These are phyloP conservation scores for Psophia crepitans DNA, from an alignment of 2,113 vertebrate species.

Conservation along the genomic window DNA sequence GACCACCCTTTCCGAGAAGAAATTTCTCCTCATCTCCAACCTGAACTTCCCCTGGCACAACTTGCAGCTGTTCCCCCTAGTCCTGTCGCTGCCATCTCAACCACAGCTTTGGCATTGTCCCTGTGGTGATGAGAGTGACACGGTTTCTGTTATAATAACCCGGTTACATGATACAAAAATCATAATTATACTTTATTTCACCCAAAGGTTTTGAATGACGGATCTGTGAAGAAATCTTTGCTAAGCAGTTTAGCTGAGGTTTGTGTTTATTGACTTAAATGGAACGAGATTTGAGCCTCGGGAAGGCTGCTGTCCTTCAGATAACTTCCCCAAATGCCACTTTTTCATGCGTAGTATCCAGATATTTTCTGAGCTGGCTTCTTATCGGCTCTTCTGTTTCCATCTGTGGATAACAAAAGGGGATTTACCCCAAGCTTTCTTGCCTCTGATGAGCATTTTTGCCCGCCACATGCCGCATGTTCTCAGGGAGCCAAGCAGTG, in stretches of 20 bases:
- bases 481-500: not conserved
- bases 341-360: not conserved
- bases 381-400: not conserved
- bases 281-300: not conserved
- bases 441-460: not conserved
- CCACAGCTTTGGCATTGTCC: not conserved
- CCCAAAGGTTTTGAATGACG: not conserved
- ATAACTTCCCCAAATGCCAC: not conserved
- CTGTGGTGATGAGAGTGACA: not conserved
- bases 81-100: too few species aligned
- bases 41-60: too few species aligned
- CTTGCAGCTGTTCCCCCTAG: too few species aligned
- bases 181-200: not conserved
- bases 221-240: not conserved
- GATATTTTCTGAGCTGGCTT: not conserved
- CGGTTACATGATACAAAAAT: not conserved
- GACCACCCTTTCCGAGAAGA: too few species aligned
- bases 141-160: not conserved
- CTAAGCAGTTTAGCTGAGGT: not conserved
- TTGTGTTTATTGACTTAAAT: not conserved
- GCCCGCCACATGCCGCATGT: accelerated
- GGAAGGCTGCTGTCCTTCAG: not conserved
- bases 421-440: not conserved
- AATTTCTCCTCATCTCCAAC: too few species aligned
- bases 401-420: not conserved